Conservation (phyloP, 2,797 vertebrate genomes). For the Sus cebifrons region DNA sequence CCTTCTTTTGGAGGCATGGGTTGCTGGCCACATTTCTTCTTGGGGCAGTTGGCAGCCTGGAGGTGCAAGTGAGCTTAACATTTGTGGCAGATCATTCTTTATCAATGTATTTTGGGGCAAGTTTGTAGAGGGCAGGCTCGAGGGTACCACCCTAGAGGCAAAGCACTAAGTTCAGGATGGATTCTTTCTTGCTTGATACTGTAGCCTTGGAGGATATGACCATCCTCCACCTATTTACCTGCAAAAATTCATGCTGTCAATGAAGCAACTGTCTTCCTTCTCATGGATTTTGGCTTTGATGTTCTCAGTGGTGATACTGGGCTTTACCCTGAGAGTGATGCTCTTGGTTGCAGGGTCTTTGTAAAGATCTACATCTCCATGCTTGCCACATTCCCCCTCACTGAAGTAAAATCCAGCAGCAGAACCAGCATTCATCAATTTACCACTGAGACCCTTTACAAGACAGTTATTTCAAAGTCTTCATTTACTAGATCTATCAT, state of each 20-base stretch:
- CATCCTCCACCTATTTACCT: no score
- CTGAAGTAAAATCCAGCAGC: no score
- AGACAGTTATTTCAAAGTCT: no score
- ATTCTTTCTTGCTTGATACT: background rate
- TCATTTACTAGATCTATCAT: no score
- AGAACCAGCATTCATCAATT: no score
- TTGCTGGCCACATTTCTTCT: background rate
- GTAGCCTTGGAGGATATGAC: no score
- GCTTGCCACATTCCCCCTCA: background rate
- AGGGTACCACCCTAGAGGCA: background rate
- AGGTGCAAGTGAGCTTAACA: background rate
- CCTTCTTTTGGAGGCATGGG: background rate
- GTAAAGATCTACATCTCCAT: slow-evolving; percentile 96
- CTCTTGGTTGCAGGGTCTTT: slow-evolving; percentile 96
- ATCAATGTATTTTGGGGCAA: background rate
- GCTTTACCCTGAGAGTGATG: slow-evolving; percentile 90
- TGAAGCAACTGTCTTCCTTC: no score
- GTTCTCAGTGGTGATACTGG: no score
- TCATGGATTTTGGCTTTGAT: no score
- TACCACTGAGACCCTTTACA: background rate
- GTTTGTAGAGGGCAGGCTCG: background rate
- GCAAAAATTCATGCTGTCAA: no score
- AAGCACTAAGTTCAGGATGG: background rate
- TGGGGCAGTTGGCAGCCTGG: background rate
- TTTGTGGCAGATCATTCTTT: background rate